Evolutionary conservation across 2,113 vertebrate species (phyloP).

Genomic region (Crotalus tigris): DNA sequence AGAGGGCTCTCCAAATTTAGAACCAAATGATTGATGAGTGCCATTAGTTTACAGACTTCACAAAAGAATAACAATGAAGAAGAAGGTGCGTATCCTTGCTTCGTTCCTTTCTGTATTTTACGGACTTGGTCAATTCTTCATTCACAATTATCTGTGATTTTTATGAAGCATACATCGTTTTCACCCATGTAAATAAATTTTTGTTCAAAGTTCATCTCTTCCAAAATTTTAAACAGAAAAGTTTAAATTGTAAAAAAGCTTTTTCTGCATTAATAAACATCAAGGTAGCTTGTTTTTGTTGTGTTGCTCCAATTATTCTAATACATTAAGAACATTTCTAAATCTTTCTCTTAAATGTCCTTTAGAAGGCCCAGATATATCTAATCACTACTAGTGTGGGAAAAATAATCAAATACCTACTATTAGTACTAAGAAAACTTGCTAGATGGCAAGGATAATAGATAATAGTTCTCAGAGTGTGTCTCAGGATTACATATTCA

Average conservation of each 20-base stretch:
- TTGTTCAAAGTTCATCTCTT: too few species aligned
- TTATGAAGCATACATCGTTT: not conserved
- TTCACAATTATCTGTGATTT: not conserved
- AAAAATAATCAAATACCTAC: too few species aligned
- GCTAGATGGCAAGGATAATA: too few species aligned
- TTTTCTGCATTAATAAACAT: not conserved
- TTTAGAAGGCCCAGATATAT: too few species aligned
- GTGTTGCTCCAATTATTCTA: too few species aligned
- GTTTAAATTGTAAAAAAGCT: not conserved
- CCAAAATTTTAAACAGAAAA: too few species aligned
- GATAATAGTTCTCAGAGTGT: too few species aligned
- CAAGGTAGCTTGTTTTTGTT: not conserved
- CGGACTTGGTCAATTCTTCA: not conserved
- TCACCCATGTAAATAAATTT: not conserved
- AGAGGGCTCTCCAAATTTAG: not conserved
- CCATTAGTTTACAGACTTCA: not conserved
- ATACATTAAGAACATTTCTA: too few species aligned
- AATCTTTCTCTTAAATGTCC: too few species aligned
- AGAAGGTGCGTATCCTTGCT: not conserved
- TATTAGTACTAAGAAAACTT: too few species aligned
- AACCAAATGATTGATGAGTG: not conserved
- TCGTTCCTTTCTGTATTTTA: not conserved
- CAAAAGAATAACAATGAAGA: not conserved
- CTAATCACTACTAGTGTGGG: too few species aligned
- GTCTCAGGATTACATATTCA: too few species aligned